A percentile compares a stretch with the other conserved stretches of the same genome.
Evolutionary conservation across 23 tunicate species (phyloP).

Genomic region (Corella eumyota): DNA sequence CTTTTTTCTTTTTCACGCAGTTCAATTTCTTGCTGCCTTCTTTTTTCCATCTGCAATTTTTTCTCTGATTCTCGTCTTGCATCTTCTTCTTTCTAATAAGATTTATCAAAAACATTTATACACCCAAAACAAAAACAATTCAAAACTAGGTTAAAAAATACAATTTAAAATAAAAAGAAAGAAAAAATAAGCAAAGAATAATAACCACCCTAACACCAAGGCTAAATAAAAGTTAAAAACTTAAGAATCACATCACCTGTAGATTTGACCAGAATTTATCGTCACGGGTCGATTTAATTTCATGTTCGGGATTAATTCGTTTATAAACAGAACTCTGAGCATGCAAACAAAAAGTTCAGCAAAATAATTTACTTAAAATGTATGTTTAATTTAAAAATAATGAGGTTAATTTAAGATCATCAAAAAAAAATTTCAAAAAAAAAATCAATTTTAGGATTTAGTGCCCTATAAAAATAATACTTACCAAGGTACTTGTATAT

Average conservation of each 20-base stretch:
- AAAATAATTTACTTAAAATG: no score
- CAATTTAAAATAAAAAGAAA: neutral
- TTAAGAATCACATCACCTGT: slow-evolving; percentile 31
- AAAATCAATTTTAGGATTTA: no score
- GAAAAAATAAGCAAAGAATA: neutral
- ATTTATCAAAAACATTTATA: neutral
- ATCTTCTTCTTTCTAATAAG: slow-evolving; percentile 64
- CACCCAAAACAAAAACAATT: neutral
- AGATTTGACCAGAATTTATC: slow-evolving; percentile 59
- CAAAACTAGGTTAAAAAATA: neutral
- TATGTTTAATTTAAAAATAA: no score
- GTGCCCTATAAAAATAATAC: no score
- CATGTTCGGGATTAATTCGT: slow-evolving; percentile 61
- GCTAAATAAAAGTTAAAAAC: neutral
- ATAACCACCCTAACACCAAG: neutral
- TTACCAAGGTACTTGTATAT: no score
- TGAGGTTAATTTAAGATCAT: no score
- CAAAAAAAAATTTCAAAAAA: no score
- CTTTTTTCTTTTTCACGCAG: slow-evolving; percentile 33
- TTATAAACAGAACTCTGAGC: slow-evolving; percentile 91
- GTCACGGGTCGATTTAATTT: slow-evolving; percentile 44
- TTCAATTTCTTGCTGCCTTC: slow-evolving; percentile 24
- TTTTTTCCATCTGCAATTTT: slow-evolving; percentile 19
- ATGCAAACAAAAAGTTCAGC: no score
- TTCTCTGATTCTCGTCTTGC: slow-evolving; percentile 37